Evolutionary conservation across 2,797 vertebrate genomes (phyloP).

Genomic region (Balearica regulorum): DNA sequence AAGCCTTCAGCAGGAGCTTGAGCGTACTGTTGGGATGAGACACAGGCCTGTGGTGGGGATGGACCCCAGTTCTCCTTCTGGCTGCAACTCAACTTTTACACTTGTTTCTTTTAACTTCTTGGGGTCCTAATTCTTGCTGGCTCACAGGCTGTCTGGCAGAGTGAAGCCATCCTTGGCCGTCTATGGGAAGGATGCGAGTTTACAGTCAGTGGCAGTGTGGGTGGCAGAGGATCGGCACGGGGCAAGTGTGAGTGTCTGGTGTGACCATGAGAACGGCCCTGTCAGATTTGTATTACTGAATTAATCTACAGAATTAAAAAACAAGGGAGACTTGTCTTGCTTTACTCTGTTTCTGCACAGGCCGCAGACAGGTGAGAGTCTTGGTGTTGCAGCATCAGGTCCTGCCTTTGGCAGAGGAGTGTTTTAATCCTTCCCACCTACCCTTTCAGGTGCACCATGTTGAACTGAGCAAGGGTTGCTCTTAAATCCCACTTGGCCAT

Average conservation of each 20-base stretch:
- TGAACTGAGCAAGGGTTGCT: background rate
- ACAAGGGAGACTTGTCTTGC: background rate
- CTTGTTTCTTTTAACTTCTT: background rate
- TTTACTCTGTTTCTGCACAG: background rate
- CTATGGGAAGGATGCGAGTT: background rate
- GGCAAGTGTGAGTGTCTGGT: background rate
- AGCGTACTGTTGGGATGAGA: background rate
- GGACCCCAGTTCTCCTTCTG: background rate
- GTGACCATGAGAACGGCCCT: background rate
- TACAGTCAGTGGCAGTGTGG: background rate
- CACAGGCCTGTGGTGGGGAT: background rate
- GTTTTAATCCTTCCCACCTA: background rate
- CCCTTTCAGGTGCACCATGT: background rate
- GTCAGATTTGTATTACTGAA: background rate
- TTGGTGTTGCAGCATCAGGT: background rate
- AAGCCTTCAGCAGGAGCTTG: background rate
- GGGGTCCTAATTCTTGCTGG: background rate
- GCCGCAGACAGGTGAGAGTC: background rate
- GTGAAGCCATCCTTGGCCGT: rapidly evolving
- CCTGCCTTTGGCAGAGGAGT: background rate
- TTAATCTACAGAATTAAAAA: background rate
- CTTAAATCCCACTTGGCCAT: background rate
- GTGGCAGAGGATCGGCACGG: background rate
- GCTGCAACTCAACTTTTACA: background rate
- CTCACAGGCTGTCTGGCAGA: background rate